A percentile compares a stretch with the other conserved stretches of the same genome.
Evolutionary conservation across 2,888 invertebrate species (phyloP).

Genomic region (Stenodera caucasica): DNA sequence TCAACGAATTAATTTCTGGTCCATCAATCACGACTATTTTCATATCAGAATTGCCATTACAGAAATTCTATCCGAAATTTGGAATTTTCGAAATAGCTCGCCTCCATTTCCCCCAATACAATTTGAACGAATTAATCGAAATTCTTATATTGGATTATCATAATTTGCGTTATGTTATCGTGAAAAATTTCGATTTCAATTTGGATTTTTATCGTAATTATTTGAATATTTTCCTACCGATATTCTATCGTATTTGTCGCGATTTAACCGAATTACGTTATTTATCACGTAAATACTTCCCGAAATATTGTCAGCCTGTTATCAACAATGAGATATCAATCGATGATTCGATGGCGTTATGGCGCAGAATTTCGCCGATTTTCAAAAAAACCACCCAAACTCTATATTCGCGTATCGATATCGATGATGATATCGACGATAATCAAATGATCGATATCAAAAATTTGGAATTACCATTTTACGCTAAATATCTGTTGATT

Average conservation of each 20-base stretch:
- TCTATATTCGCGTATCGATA: conserved; percentile 69
- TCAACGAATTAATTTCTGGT: conserved; percentile 71
- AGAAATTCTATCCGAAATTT: conserved; percentile 74
- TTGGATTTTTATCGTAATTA: conserved; percentile 74
- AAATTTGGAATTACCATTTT: conserved; percentile 81
- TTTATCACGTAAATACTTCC: conserved; percentile 76
- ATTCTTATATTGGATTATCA: conserved; percentile 57
- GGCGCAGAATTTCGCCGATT: conserved; percentile 78
- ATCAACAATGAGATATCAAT: conserved; percentile 64
- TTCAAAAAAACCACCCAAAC: conserved; percentile 74
- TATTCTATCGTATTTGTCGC: conserved; percentile 82
- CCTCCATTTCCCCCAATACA: conserved; percentile 80
- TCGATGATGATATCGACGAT: conserved; percentile 26
- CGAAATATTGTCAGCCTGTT: conserved; percentile 79
- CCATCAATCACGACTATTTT: conserved; percentile 76
- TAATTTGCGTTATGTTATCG: conserved; percentile 37
- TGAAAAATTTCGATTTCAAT: conserved; percentile 43
- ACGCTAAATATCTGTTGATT: conserved; percentile 86
- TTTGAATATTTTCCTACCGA: conserved; percentile 78
- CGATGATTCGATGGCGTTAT: conserved; percentile 70
- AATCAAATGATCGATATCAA: conserved; percentile 51
- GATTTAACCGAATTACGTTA: conserved; percentile 82
- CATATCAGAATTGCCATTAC: conserved; percentile 76
- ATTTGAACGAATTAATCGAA: conserved; percentile 65
- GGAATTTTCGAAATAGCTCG: conserved; percentile 72